A percentile compares a stretch with the other conserved stretches of the same genome.
phyloP scores from a whole-genome alignment of 1,140 invertebrate species.

The Bombus polaris region DNA sequence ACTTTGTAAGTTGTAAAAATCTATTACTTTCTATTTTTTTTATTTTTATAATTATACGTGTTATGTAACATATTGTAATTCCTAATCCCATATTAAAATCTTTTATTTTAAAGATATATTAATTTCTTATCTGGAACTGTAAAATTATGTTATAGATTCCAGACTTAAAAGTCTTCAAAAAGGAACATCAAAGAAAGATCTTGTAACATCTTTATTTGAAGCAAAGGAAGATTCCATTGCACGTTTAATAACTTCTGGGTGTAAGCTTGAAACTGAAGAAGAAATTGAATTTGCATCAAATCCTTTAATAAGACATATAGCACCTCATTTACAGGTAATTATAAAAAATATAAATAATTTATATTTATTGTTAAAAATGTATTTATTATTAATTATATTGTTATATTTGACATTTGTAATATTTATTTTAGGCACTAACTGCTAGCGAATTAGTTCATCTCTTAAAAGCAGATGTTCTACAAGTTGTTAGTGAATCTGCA shows the following conservation, averaged over 20 bases:
- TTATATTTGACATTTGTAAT: neutral
- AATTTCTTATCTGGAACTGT: neutral
- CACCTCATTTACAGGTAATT: slow-evolving; percentile 79
- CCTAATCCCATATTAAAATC: neutral
- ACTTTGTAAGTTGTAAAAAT: slow-evolving; percentile 69
- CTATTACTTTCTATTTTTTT: neutral
- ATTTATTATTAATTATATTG: neutral
- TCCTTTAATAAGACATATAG: slow-evolving; percentile 81
- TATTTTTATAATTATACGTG: neutral
- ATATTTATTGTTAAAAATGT: neutral
- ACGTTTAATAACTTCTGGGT: slow-evolving; percentile 77
- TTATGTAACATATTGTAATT: neutral
- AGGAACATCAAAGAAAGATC: slow-evolving; percentile 76
- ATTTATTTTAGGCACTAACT: slow-evolving; percentile 77
- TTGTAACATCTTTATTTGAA: slow-evolving; percentile 80
- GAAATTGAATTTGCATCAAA: slow-evolving; percentile 76
- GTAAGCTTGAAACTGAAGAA: slow-evolving; percentile 74
- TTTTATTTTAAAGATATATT: neutral
- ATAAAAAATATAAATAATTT: neutral
- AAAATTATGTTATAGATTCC: slow-evolving; percentile 66
- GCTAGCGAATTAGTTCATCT: slow-evolving; percentile 83
- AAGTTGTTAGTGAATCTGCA: slow-evolving; percentile 63
- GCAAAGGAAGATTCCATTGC: slow-evolving; percentile 80
- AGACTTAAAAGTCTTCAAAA: slow-evolving; percentile 76
- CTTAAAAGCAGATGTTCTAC: slow-evolving; percentile 82